Percentiles rank a stretch among this genome's conserved stretches.
These are phyloP conservation scores for Augochlora pura DNA, from an alignment of 1,140 invertebrate species.

Conservation along the genomic window DNA sequence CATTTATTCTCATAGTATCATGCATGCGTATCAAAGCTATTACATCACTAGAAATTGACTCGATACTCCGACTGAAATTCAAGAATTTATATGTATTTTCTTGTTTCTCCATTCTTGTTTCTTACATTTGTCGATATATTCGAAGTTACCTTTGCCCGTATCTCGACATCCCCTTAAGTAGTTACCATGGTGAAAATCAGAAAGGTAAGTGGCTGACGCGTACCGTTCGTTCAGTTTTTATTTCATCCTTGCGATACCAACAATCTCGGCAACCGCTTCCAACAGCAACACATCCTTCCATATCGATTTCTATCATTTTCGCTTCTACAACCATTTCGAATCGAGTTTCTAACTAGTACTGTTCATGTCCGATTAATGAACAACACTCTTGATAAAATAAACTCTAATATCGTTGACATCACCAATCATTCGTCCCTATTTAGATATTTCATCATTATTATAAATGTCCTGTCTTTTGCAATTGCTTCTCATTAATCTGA, in stretches of 20 bases:
- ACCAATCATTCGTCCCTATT: too few species aligned
- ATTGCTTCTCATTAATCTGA: too few species aligned
- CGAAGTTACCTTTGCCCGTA: slow-evolving; percentile 7
- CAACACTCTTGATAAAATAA: too few species aligned
- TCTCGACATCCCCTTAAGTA: slow-evolving; percentile 45
- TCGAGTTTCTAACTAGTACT: too few species aligned
- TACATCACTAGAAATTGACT: slow-evolving; percentile 69
- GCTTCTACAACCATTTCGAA: too few species aligned
- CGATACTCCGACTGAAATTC: slow-evolving; percentile 19
- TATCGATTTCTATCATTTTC: too few species aligned
- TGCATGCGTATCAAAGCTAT: slow-evolving; percentile 60
- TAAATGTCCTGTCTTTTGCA: too few species aligned
- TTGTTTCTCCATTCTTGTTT: slow-evolving; percentile 46
- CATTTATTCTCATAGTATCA: slow-evolving; percentile 53
- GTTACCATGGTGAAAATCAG: slow-evolving; percentile 53
- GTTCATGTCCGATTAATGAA: too few species aligned
- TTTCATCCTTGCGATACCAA: background rate
- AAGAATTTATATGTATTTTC: slow-evolving; percentile 27
- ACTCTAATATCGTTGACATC: too few species aligned
- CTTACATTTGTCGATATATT: slow-evolving; percentile 11
- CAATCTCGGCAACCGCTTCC: too few species aligned
- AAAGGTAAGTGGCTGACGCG: slow-evolving; percentile 64
- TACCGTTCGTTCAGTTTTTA: background rate
- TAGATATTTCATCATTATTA: too few species aligned
- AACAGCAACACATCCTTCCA: too few species aligned